Conservation (phyloP, 2,888 invertebrate species). For the Eumacrocentrus americanus region DNA sequence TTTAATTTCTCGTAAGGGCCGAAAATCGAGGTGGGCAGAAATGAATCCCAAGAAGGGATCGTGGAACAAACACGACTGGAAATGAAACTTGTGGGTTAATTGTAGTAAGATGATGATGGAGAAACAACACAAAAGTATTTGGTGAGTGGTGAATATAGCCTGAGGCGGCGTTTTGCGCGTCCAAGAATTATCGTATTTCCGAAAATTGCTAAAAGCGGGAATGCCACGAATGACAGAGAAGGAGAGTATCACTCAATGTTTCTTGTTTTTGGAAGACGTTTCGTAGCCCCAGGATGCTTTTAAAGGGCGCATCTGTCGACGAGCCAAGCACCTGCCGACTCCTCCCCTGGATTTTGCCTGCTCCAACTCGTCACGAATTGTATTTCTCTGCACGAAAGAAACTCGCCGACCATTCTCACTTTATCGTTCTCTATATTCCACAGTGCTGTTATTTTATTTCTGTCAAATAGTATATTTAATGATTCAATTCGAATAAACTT, state of each 20-base stretch:
- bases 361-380: conserved; percentile 20
- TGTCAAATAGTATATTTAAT: too few relatives aligned
- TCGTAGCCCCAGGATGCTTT: neutral
- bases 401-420: too few relatives aligned
- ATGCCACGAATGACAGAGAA: conserved; percentile 19
- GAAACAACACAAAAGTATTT: conserved; percentile 15
- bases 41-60: too few relatives aligned
- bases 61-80: conserved; percentile 5
- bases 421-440: too few relatives aligned
- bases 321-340: conserved; percentile 28
- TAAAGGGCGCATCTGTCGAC: conserved; percentile 30
- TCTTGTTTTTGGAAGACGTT: conserved; percentile 4
- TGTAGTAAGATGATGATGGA: neutral
- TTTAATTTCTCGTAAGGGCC: conserved; percentile 34
- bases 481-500: too few relatives aligned
- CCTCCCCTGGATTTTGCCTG: conserved; percentile 20
- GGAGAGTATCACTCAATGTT: neutral
- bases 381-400: neutral
- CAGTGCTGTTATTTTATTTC: too few relatives aligned
- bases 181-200: conserved; percentile 26
- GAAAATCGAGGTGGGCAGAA: conserved; percentile 37
- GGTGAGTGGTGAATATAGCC: neutral
- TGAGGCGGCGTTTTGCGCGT: conserved; percentile 6
- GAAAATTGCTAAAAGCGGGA: conserved; percentile 17
- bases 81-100: conserved; percentile 8